Evolutionary conservation across 2,113 vertebrate species (phyloP).

Genomic region (Rhinolophus sinicus): DNA sequence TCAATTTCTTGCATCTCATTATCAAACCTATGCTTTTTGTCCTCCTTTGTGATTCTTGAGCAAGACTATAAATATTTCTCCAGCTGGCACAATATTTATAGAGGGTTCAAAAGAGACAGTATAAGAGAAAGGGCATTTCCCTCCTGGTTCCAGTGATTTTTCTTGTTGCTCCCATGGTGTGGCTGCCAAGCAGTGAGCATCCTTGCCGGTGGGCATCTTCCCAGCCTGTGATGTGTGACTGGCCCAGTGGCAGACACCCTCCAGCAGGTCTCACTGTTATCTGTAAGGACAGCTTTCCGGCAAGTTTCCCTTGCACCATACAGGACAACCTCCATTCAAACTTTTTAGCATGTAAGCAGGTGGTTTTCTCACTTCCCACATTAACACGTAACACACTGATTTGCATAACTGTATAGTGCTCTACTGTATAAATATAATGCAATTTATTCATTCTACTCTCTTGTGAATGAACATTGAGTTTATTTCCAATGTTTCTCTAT

Average conservation of each 20-base stretch:
- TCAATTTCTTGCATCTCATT: neutral
- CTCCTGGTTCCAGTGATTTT: neutral
- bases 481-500: neutral
- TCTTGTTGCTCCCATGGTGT: accelerated
- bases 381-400: neutral
- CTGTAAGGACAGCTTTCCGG: neutral
- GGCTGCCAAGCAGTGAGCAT: neutral
- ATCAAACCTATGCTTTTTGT: neutral
- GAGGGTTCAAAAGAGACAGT: neutral
- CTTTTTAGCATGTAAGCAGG: neutral
- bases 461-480: neutral
- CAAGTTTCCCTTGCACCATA: neutral
- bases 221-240: neutral
- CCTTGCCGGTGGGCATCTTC: neutral
- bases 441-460: neutral
- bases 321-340: neutral
- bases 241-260: neutral
- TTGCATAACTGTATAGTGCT: neutral
- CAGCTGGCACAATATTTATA: neutral
- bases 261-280: neutral
- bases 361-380: neutral
- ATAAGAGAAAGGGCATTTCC: neutral
- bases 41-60: neutral
- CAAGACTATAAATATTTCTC: neutral
- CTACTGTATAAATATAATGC: neutral